Percentiles rank a stretch among this genome's conserved stretches.
Evolutionary conservation across 2,888 invertebrate genomes (phyloP).

Genomic region (Dendrolimus houi): DNA sequence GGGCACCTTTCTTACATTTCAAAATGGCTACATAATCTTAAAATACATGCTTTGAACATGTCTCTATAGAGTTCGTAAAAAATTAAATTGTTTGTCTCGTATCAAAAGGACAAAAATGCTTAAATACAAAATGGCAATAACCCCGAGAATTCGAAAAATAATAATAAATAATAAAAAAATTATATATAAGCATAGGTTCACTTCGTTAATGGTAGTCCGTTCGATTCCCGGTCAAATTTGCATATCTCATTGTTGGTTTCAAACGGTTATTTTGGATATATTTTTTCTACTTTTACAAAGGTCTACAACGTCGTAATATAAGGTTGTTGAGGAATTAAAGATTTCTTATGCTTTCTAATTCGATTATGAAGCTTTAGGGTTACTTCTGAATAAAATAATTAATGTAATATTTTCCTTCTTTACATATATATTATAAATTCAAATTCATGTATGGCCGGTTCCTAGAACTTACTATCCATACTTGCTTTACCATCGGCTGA

Average conservation of each 20-base stretch:
- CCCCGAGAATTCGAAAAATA: conserved; percentile 1
- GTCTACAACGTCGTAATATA: conserved; percentile 21
- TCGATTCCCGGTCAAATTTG: conserved; percentile 49
- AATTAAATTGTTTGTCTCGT: no score
- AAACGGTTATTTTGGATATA: conserved; percentile 46
- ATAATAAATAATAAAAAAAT: conserved; percentile 1
- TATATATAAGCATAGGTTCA: conserved; percentile 31
- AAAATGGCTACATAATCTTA: no score
- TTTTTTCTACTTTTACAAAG: conserved; percentile 17
- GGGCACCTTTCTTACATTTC: no score
- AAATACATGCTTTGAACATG: no score
- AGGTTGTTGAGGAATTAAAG: conserved; percentile 38
- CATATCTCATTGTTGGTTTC: conserved; percentile 68
- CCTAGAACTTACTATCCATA: no score
- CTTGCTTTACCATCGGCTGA: no score
- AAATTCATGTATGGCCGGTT: no score
- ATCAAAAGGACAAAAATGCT: no score
- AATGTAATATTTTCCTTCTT: no score
- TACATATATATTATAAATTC: no score
- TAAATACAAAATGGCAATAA: background rate
- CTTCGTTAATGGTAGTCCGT: conserved; percentile 45
- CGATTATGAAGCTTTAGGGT: conserved; percentile 21
- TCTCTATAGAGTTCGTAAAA: no score
- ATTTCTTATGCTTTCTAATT: conserved; percentile 53
- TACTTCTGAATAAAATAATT: background rate